Conservation (phyloP, 2,113 vertebrate genomes). For the Labeo catla region DNA sequence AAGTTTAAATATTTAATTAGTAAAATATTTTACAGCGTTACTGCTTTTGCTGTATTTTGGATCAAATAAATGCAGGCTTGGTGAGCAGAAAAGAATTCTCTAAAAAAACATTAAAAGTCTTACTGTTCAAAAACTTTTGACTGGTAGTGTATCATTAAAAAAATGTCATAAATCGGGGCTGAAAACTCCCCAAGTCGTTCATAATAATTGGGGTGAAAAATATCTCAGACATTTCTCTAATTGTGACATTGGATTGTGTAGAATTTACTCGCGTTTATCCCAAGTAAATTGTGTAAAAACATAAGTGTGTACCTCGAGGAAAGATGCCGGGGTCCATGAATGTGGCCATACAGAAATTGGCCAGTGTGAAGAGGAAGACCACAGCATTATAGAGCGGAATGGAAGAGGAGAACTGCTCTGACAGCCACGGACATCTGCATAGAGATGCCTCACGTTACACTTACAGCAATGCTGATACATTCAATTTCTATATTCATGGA, state of each 20-base stretch:
- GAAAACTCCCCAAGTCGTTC: no score
- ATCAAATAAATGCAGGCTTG: no score
- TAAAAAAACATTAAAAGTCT: no score
- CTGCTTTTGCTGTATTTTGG: no score
- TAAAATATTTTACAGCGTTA: no score
- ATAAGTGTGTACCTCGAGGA: conserved; percentile 84
- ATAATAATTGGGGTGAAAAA: no score
- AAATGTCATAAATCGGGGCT: not conserved
- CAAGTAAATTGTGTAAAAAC: conserved; percentile 4
- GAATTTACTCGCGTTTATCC: not conserved
- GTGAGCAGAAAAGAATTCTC: no score
- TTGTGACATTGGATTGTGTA: not conserved
- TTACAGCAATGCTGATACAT: not conserved
- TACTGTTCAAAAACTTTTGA: no score
- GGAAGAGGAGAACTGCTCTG: conserved; percentile 82
- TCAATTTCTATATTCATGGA: not conserved
- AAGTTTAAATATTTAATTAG: no score
- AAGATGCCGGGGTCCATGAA: conserved; percentile 99
- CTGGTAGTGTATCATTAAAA: not conserved
- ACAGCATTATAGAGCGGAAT: conserved; percentile 89
- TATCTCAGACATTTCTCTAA: not conserved
- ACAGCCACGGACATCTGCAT: conserved; percentile 90
- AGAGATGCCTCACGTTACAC: not conserved
- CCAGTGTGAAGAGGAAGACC: conserved; percentile 94
- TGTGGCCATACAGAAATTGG: conserved; percentile 99